These are phyloP conservation scores for Mycteria americana DNA, from an alignment of 2,797 vertebrate species.

Conservation along the genomic window DNA sequence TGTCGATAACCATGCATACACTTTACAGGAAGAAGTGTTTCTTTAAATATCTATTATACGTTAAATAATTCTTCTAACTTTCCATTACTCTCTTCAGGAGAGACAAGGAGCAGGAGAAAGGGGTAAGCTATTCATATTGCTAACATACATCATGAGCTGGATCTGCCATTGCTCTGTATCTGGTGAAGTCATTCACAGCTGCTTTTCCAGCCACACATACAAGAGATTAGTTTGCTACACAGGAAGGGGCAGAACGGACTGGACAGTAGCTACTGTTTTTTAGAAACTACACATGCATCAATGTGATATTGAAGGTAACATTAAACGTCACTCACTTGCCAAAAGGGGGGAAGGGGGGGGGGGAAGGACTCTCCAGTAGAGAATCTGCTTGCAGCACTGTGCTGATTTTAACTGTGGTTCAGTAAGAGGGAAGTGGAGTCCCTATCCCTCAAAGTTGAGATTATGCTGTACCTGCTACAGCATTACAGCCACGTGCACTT, in stretches of 20 bases:
- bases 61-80: constrained; percentile 50
- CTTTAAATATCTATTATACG: constrained; percentile 43
- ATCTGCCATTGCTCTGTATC: not conserved
- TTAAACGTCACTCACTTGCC: not conserved
- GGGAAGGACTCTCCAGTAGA: not conserved
- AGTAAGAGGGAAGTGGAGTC: not conserved
- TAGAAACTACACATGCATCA: not conserved
- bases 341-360: not conserved
- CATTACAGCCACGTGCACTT: not conserved
- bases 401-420: not conserved
- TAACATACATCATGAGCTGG: not conserved
- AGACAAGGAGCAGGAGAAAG: constrained; percentile 9
- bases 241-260: not conserved
- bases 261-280: not conserved
- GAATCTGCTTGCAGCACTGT: not conserved
- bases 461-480: not conserved
- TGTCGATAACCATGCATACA: not conserved
- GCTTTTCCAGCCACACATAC: not conserved
- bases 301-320: not conserved
- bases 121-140: not conserved
- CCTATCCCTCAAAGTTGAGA: not conserved
- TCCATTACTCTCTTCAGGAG: constrained; percentile 20
- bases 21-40: constrained; percentile 48
- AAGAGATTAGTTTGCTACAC: not conserved
- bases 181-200: not conserved